Conservation (phyloP, 2,888 invertebrate genomes). For the Euphydryas editha region DNA sequence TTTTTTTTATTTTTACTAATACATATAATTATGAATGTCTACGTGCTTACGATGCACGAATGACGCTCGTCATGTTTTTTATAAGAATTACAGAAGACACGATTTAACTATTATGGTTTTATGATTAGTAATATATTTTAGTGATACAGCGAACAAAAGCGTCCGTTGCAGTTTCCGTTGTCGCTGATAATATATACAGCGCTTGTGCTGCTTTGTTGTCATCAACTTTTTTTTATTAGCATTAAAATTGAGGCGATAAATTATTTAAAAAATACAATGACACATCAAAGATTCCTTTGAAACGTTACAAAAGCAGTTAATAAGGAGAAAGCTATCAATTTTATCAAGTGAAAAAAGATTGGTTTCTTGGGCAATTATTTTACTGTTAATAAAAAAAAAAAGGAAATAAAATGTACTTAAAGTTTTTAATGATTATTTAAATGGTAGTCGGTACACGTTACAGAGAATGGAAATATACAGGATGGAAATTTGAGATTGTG, state of each 20-base stretch:
- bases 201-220: background rate
- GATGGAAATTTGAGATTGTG: conserved; percentile 7
- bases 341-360: background rate
- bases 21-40: conserved; percentile 7
- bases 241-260: background rate
- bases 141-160: conserved; percentile 21
- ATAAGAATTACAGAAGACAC: conserved; percentile 23
- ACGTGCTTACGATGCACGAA: conserved; percentile 11
- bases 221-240: conserved; percentile 1
- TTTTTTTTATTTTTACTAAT: conserved; percentile 1
- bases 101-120: conserved; percentile 22
- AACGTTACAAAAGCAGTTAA: conserved; percentile 3
- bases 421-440: background rate
- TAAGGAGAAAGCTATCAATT: conserved; percentile 14
- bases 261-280: background rate
- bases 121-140: conserved; percentile 1
- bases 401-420: background rate
- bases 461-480: background rate
- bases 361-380: conserved; percentile 1
- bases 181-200: conserved; percentile 15
- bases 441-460: background rate
- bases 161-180: conserved; percentile 22
- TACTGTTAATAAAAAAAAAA: conserved; percentile 5
- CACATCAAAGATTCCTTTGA: conserved; percentile 1
- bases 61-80: conserved; percentile 10